Percentiles rank a stretch among this genome's conserved stretches.
These are phyloP conservation scores for Phasia obesa DNA, from an alignment of 2,888 invertebrate species.

Conservation along the genomic window DNA sequence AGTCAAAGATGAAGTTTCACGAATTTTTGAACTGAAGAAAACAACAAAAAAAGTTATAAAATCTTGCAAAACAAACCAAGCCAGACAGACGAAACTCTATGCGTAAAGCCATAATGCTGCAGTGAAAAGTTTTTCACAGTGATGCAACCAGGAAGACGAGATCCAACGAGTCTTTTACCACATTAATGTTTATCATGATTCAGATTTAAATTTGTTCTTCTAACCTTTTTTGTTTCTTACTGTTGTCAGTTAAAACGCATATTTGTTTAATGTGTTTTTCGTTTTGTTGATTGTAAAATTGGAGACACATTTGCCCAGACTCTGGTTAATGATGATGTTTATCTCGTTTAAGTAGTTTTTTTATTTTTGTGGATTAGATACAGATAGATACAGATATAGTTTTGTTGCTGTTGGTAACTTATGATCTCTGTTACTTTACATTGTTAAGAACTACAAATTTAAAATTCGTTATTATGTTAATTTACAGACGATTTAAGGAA, in stretches of 20 bases:
- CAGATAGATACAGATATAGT: too few species aligned
- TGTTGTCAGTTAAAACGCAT: slow-evolving; percentile 59
- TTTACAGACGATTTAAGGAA: slow-evolving; percentile 35
- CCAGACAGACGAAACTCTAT: slow-evolving; percentile 30
- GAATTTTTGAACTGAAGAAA: slow-evolving; percentile 10
- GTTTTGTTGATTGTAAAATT: slow-evolving; percentile 52
- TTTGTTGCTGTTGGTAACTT: not conserved
- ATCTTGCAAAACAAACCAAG: slow-evolving; percentile 40
- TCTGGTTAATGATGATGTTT: slow-evolving; percentile 66
- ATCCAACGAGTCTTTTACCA: slow-evolving; percentile 5
- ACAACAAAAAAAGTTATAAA: slow-evolving; percentile 46
- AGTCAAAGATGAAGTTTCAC: slow-evolving; percentile 28
- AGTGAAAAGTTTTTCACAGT: not conserved
- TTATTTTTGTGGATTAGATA: slow-evolving; percentile 41
- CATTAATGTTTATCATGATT: slow-evolving; percentile 62
- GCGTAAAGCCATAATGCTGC: slow-evolving; percentile 21
- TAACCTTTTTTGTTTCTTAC: slow-evolving; percentile 9
- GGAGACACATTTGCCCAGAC: slow-evolving; percentile 70
- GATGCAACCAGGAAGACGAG: not conserved
- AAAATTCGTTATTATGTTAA: slow-evolving; percentile 56
- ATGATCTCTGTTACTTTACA: not conserved
- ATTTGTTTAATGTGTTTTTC: slow-evolving; percentile 42
- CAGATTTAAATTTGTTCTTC: slow-evolving; percentile 35
- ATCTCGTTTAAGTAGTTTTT: slow-evolving; percentile 52
- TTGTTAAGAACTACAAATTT: slow-evolving; percentile 21